Evolutionary conservation across 2,113 vertebrate genomes (phyloP).

Genomic region (Muntiacus muntjak): DNA sequence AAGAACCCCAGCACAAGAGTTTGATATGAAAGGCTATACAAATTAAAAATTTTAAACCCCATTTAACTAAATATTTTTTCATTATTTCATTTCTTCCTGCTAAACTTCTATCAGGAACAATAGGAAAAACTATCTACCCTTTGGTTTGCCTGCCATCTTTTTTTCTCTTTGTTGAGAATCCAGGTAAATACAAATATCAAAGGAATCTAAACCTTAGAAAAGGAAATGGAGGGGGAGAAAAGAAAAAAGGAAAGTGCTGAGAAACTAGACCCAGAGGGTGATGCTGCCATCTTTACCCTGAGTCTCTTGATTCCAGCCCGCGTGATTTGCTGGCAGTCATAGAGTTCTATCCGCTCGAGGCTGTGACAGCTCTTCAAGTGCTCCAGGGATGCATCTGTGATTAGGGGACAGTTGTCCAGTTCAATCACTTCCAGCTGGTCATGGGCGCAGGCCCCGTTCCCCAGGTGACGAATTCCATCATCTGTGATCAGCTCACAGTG

Average conservation of each 20-base stretch:
- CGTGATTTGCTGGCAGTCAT: constrained; percentile 99
- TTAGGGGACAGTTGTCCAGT: constrained; percentile 98
- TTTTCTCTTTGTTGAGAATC: neutral
- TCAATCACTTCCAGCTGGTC: constrained; percentile 97
- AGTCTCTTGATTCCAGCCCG: constrained; percentile 98
- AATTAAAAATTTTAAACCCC: constrained; percentile 17
- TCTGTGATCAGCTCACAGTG: constrained; percentile 99
- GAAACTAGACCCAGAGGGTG: neutral
- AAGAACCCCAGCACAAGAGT: neutral
- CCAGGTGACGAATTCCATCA: constrained; percentile 96
- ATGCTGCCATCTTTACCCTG: constrained; percentile 83
- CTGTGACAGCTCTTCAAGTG: constrained; percentile 98
- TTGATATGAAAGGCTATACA: neutral
- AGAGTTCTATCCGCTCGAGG: constrained; percentile 97
- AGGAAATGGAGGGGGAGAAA: neutral
- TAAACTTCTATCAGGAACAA: constrained; percentile 9
- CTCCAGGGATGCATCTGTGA: constrained; percentile 97
- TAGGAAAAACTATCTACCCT: neutral
- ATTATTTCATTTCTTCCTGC: neutral
- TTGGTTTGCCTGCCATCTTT: neutral
- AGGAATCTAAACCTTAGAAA: neutral
- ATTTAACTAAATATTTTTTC: neutral
- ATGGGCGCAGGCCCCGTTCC: constrained; percentile 96
- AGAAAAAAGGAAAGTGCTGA: neutral
- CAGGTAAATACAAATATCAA: constrained; percentile 10